Evolutionary conservation across 2,888 invertebrate species (phyloP), one percentile per base, ranked within the genome.

Genomic region (Lasioglossum marginatum): DNA sequence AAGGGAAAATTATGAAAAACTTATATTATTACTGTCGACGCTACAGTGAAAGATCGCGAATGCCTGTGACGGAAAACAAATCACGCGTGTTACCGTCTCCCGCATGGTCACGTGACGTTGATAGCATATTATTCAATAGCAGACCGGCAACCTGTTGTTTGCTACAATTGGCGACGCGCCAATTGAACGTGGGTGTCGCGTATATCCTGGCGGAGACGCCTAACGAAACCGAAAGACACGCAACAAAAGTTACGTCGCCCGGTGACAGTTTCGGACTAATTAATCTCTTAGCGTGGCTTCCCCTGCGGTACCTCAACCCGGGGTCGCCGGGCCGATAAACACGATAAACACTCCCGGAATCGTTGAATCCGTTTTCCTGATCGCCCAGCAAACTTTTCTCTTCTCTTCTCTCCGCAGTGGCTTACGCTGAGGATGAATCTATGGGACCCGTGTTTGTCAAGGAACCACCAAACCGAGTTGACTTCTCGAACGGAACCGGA

Each of bases 401-500:
- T 23, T 31, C n/a, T 48, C 23, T 71, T 60, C n/a, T 73, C 40
- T 34, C 37, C 66, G 34, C 81, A 92, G 93, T 87, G 85, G 93
- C 91, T 60, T 85, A 84, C 89, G 96, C 96, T 92, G 97, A 97
- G 96, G 97, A 97, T 94, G 97, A 97, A 93, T 97, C 97, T 72
- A 97, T 97, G 95, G 99, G 99, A 92, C 99, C 99, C 60, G 98
- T 98, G 90, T 99, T 99, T 95, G 97, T 98, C 93, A 98, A 98
- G 93, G 98, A 99, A 96, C 99, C 99, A 80, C 97, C 98, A 87
- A 98, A 98, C 95, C 97, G 98, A 92, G 97, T 99, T 90, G 98
- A 98, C 95, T 99, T 99, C 96, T 98, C 98, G 91, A 99, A 99
- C 95, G 98, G 98, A 91, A 98, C 98, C 83, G 99, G 99, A 93